Evolutionary conservation across 2,888 invertebrate genomes (phyloP), one percentile per base, ranked within the genome.

Genomic region (Bedellia somnulentella): DNA sequence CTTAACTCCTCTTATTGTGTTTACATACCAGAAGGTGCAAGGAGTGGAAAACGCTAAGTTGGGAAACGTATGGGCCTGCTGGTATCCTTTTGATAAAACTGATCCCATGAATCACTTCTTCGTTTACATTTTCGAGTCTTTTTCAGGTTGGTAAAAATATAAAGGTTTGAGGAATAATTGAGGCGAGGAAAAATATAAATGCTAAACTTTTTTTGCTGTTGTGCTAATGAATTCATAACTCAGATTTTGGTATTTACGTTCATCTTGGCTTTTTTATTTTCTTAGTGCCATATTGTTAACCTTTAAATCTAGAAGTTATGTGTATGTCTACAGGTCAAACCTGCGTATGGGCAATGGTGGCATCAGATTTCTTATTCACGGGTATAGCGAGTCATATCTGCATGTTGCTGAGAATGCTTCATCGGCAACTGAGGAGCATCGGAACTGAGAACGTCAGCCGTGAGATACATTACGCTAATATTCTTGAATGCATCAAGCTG

Each of bases 11-110:
- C 58, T 71, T 25, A 46, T 38, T 4, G 36, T 61, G 2, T 67
- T 61, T 38, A 41, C 58, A 4, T 68, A 57, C 42, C 44, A 47
- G 23, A 29, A 42, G 30, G 47, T 51, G 46, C 50, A 48, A 22
- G 24, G 29, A 9, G 52, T 48, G 3, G 47, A 49, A 14, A 48
- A 57, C 3, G 48, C 53, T 1, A 32, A 41, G 15, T 37, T 75
- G 4, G 75, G 70, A 33, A 67, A 46, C 32, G 60, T 73, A 12
- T 75, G 75, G 75, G 45, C 51, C 12, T 66, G 67, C 2, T 71
- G 75, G 75, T 75, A 75, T 30, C 75, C 75, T 4, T 75, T 73
- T 34, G 66, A 75, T 41, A 75, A 70, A 43, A 46, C 55, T 30
- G 33, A 61, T 21, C 50, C 57, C 1, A 4, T 67, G 5, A 57